These are phyloP conservation scores for Ochotona curzoniae DNA, from an alignment of 2,113 vertebrate genomes.

Conservation along the genomic window DNA sequence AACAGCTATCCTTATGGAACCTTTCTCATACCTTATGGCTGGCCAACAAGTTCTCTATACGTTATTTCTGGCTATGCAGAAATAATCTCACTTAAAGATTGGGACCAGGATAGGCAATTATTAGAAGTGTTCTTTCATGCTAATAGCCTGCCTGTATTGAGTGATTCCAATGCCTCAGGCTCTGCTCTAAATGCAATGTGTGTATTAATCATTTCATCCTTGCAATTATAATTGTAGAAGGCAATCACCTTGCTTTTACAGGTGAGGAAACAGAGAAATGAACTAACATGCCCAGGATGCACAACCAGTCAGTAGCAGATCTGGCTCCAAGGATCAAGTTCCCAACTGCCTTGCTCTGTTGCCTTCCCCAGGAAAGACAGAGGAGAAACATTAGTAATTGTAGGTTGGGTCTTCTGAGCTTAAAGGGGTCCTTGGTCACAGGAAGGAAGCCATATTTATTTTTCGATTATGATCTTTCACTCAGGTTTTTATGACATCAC, in stretches of 20 bases:
- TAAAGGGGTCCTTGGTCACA: neutral
- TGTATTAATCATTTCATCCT: constrained; percentile 16
- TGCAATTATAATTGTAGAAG: neutral
- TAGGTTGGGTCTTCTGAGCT: neutral
- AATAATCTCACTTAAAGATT: neutral
- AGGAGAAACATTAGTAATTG: neutral
- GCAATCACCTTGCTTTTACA: neutral
- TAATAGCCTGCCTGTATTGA: neutral
- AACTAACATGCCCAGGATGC: neutral
- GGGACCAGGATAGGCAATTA: neutral
- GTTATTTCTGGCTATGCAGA: neutral
- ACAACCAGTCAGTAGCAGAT: neutral
- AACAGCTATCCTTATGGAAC: neutral
- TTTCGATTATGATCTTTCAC: neutral
- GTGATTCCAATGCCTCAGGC: neutral
- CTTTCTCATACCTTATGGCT: neutral
- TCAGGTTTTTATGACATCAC: neutral
- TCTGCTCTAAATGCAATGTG: neutral
- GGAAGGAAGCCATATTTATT: neutral
- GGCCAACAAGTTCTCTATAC: neutral
- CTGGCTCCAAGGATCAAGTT: neutral
- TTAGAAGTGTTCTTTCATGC: neutral
- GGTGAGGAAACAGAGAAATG: neutral
- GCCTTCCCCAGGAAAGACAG: neutral
- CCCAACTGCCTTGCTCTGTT: neutral